These are phyloP conservation scores for Chalcosyrphus nemorum DNA, from an alignment of 2,888 invertebrate species.

Conservation along the genomic window DNA sequence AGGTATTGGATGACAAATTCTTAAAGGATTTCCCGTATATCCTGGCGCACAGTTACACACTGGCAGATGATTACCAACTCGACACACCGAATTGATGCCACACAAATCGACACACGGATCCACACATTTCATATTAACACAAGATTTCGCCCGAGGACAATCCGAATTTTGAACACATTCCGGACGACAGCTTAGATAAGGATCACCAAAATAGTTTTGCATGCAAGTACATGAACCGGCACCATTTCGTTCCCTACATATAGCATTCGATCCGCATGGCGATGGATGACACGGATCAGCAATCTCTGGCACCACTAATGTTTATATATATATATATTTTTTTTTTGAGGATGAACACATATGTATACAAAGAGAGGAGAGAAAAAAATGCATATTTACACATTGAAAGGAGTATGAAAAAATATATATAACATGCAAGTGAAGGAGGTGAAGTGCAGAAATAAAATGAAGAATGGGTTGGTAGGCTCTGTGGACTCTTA, in stretches of 20 bases:
- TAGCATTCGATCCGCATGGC: slow-evolving; percentile 93
- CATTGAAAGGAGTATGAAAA: slow-evolving; percentile 53
- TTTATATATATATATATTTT: slow-evolving; percentile 65
- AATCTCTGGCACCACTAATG: slow-evolving; percentile 84
- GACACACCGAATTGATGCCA: slow-evolving; percentile 92
- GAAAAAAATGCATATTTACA: slow-evolving; percentile 70
- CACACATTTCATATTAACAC: slow-evolving; percentile 91
- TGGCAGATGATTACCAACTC: slow-evolving; percentile 91
- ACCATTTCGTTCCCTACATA: slow-evolving; percentile 91
- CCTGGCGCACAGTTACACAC: slow-evolving; percentile 89
- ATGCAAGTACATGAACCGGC: slow-evolving; percentile 92
- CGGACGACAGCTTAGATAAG: slow-evolving; percentile 92
- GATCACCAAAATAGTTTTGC: slow-evolving; percentile 92
- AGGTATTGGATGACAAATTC: slow-evolving; percentile 86
- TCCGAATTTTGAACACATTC: slow-evolving; percentile 95
- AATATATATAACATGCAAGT: slow-evolving; percentile 58
- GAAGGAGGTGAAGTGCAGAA: slow-evolving; percentile 62
- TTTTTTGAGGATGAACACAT: slow-evolving; percentile 56
- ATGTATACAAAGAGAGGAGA: slow-evolving; percentile 63
- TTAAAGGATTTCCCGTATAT: slow-evolving; percentile 90
- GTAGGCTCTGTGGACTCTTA: slow-evolving; percentile 3
- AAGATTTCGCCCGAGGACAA: slow-evolving; percentile 89
- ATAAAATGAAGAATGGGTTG: slow-evolving; percentile 54
- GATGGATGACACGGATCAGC: slow-evolving; percentile 90
- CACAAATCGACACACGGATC: slow-evolving; percentile 93